Evolutionary conservation across 2,888 invertebrate species (phyloP).

Genomic region (Hydrotaea cyrtoneurina): DNA sequence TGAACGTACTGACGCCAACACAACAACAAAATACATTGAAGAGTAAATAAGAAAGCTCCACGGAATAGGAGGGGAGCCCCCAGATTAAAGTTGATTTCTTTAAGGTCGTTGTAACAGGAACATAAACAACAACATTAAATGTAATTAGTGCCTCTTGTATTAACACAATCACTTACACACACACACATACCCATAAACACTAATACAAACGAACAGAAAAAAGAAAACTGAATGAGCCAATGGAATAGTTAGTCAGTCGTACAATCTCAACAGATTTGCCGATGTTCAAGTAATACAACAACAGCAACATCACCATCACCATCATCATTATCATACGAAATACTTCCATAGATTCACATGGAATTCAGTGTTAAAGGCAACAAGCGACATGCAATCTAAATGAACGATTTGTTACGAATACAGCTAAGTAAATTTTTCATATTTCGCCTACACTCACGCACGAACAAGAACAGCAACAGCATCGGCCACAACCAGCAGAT

Average conservation of each 20-base stretch:
- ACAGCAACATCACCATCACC: not conserved
- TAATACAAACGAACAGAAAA: constrained; percentile 27
- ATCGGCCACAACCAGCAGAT: not conserved
- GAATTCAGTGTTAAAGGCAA: constrained; percentile 30
- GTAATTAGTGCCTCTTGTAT: constrained; percentile 66
- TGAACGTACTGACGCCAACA: not conserved
- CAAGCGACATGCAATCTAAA: constrained; percentile 46
- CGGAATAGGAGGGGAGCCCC: not conserved
- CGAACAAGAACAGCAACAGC: not conserved
- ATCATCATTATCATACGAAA: not conserved
- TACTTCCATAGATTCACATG: constrained; percentile 17
- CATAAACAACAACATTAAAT: constrained; percentile 62
- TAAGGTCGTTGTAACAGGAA: constrained; percentile 58
- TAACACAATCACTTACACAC: constrained; percentile 46
- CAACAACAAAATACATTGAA: not conserved
- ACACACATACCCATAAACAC: constrained; percentile 27
- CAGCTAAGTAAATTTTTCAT: constrained; percentile 4
- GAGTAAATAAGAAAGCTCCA: not conserved
- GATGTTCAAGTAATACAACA: constrained; percentile 35
- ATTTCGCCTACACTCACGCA: not conserved
- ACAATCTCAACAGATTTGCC: constrained; percentile 56
- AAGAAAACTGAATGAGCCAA: not conserved
- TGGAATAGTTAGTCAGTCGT: not conserved
- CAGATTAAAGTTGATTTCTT: constrained; percentile 47
- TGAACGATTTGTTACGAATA: constrained; percentile 21